A percentile compares a stretch with the other conserved stretches of the same genome.
These are phyloP conservation scores for Uloborus diversus DNA, from an alignment of 1,140 invertebrate genomes.

Conservation along the genomic window DNA sequence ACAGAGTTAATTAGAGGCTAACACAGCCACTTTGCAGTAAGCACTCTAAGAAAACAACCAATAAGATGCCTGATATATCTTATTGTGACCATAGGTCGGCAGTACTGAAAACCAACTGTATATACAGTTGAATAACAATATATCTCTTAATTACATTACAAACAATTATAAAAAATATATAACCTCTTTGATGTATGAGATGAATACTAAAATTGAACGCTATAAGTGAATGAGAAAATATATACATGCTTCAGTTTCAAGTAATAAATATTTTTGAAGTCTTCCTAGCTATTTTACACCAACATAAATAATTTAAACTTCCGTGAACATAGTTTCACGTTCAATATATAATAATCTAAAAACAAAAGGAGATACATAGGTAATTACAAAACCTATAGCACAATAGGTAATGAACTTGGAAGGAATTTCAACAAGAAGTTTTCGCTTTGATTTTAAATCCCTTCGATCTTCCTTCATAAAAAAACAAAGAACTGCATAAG, in stretches of 20 bases:
- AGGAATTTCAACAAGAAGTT: slow-evolving; percentile 74
- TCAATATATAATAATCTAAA: slow-evolving; percentile 81
- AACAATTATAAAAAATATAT: no score
- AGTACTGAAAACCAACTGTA: no score
- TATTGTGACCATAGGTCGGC: no score
- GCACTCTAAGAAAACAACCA: no score
- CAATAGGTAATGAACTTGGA: slow-evolving; percentile 83
- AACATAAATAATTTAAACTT: slow-evolving; percentile 75
- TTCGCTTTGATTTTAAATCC: slow-evolving; percentile 64
- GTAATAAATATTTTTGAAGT: background rate
- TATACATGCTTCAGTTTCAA: background rate
- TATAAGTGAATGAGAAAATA: background rate
- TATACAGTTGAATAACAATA: no score
- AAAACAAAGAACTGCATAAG: slow-evolving; percentile 75
- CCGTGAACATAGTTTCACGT: slow-evolving; percentile 83
- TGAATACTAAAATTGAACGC: background rate
- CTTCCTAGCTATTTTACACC: no score
- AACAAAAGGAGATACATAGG: slow-evolving; percentile 79
- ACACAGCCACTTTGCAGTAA: no score
- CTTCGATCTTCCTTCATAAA: slow-evolving; percentile 72
- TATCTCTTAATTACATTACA: no score
- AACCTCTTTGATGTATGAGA: no score
- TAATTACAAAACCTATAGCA: slow-evolving; percentile 78
- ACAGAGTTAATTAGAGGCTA: no score
- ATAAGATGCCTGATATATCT: no score